phyloP scores from a whole-genome alignment of 2,113 vertebrate species.

The Sinocyclocheilus maitianheensis region DNA sequence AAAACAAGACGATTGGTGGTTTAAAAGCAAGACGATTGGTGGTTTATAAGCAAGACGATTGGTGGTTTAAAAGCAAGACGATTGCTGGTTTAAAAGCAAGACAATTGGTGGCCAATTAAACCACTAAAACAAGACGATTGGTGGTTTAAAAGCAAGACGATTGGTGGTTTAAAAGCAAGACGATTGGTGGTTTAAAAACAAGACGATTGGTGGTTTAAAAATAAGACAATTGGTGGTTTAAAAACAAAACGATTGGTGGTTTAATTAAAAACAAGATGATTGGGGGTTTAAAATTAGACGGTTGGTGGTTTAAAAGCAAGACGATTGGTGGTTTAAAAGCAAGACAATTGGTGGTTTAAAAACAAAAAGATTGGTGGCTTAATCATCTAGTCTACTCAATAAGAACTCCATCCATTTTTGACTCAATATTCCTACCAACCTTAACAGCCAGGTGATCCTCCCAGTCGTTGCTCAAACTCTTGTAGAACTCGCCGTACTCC shows the following conservation, averaged over 20 bases:
- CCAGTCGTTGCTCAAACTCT: conserved; percentile 89
- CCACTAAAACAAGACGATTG: too few species aligned
- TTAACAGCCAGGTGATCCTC: conserved; percentile 83
- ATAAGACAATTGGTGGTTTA: background rate
- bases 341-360: background rate
- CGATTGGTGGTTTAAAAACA: background rate
- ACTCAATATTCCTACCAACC: conserved; percentile 58
- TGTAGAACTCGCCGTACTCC: conserved; percentile 95
- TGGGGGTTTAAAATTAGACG: too few species aligned
- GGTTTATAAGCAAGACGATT: background rate
- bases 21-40: background rate
- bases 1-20: too few species aligned
- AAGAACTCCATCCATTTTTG: background rate
- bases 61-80: background rate
- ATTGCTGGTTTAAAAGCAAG: background rate
- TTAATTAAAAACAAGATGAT: too few species aligned
- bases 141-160: too few species aligned
- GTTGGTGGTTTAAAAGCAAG: background rate
- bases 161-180: background rate
- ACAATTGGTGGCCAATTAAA: too few species aligned
- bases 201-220: background rate
- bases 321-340: too few species aligned
- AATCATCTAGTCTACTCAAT: background rate
- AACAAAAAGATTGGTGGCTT: background rate
- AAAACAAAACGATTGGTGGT: too few species aligned